These are phyloP conservation scores for Crotalus helleri DNA, from an alignment of 2,113 vertebrate species.

Conservation along the genomic window DNA sequence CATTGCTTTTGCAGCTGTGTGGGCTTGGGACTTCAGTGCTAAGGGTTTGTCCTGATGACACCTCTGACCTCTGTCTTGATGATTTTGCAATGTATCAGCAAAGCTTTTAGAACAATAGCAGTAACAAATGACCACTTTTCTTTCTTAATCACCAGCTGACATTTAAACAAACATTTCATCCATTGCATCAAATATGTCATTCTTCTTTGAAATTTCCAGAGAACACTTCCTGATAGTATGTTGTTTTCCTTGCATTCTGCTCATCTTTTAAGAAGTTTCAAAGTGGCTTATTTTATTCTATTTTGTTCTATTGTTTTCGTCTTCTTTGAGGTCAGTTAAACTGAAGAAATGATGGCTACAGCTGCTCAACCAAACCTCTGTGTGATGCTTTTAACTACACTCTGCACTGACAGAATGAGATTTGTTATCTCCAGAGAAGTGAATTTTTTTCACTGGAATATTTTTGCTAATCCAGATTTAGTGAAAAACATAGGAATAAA, in stretches of 20 bases:
- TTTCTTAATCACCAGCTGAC: background rate
- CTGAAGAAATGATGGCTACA: background rate
- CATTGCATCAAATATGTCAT: background rate
- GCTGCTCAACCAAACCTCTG: background rate
- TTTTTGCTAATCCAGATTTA: background rate
- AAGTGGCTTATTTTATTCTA: background rate
- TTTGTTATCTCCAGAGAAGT: background rate
- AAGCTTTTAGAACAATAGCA: background rate
- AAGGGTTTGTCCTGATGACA: background rate
- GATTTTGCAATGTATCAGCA: background rate
- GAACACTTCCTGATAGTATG: background rate
- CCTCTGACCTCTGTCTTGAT: background rate
- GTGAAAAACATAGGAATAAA: background rate
- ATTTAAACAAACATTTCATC: background rate
- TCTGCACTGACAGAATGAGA: background rate
- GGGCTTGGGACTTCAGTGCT: background rate
- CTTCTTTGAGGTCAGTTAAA: background rate
- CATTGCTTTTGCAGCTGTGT: background rate
- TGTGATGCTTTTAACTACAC: background rate
- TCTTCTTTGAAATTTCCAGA: background rate
- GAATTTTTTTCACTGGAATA: background rate
- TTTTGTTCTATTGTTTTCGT: background rate
- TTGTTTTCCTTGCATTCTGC: background rate
- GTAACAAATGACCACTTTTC: background rate
- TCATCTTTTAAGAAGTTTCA: background rate